These are phyloP conservation scores for Alcedo quadribrachys DNA, from an alignment of 2,797 vertebrate genomes.

Conservation along the genomic window DNA sequence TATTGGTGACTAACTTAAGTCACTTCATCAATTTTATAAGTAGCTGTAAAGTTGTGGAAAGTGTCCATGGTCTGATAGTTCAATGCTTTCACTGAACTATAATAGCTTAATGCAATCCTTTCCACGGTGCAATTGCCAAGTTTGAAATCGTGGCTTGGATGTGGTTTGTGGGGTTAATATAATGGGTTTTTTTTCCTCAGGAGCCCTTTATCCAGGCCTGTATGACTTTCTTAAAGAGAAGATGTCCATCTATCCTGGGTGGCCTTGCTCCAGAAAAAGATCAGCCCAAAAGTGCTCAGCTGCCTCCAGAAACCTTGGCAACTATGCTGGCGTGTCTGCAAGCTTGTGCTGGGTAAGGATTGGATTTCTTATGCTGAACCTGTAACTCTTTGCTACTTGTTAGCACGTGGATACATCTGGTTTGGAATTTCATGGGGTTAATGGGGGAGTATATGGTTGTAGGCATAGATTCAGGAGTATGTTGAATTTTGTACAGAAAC, in stretches of 20 bases:
- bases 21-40: neutral
- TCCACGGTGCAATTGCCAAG: slow-evolving; percentile 43
- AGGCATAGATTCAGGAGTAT: neutral
- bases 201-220: slow-evolving; percentile 99
- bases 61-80: neutral
- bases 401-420: neutral
- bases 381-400: neutral
- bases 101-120: slow-evolving; percentile 27
- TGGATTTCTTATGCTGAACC: accelerated
- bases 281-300: slow-evolving; percentile 98
- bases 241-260: slow-evolving; percentile 98
- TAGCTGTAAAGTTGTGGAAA: slow-evolving; percentile 41
- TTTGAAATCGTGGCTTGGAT: slow-evolving; percentile 17
- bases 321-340: slow-evolving; percentile 98
- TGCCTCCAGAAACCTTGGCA: slow-evolving; percentile 96
- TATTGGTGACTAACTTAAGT: slow-evolving; percentile 27
- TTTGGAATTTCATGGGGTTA: neutral
- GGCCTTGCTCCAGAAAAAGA: slow-evolving; percentile 98
- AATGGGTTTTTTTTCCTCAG: slow-evolving; percentile 69
- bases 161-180: slow-evolving; percentile 4
- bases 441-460: neutral
- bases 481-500: neutral
- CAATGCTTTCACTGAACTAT: neutral
- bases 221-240: slow-evolving; percentile 97
- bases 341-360: slow-evolving; percentile 94